Evolutionary conservation across 2,888 invertebrate genomes (phyloP).

Genomic region (Acanthopleura granulata): DNA sequence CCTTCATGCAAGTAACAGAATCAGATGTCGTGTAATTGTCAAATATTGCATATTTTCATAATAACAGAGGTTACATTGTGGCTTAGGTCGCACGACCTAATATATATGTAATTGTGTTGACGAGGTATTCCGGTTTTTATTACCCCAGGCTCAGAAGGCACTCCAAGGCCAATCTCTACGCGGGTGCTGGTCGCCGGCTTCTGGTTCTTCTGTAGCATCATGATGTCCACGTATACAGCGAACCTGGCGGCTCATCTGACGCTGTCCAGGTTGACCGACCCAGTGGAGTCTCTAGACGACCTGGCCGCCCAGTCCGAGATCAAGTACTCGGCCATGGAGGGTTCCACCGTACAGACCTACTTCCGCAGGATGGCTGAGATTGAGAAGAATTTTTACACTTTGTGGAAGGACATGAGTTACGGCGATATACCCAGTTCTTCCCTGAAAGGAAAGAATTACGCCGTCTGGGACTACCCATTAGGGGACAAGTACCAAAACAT

Average conservation of each 20-base stretch:
- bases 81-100: not conserved
- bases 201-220: conserved; percentile 47
- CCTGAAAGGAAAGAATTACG: conserved; percentile 29
- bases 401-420: conserved; percentile 50
- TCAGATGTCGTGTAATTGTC: too few relatives aligned
- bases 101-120: too few relatives aligned
- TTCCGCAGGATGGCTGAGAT: conserved; percentile 43
- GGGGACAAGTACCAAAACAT: conserved; percentile 92
- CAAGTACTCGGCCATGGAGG: conserved; percentile 36
- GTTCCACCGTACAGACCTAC: conserved; percentile 36
- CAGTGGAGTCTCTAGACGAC: conserved; percentile 89
- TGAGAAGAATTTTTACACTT: conserved; percentile 42
- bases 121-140: not conserved
- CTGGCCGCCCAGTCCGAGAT: conserved; percentile 66
- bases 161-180: conserved; percentile 36
- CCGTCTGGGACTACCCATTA: conserved; percentile 81
- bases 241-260: conserved; percentile 87
- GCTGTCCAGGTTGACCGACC: conserved; percentile 74
- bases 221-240: conserved; percentile 53
- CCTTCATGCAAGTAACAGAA: too few relatives aligned
- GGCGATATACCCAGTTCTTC: conserved; percentile 23
- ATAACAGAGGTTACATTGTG: not conserved
- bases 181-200: conserved; percentile 42
- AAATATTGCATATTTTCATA: too few relatives aligned
- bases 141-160: conserved; percentile 12